Conservation (phyloP, 2,797 vertebrate species). For the Margarornis squamiger region DNA sequence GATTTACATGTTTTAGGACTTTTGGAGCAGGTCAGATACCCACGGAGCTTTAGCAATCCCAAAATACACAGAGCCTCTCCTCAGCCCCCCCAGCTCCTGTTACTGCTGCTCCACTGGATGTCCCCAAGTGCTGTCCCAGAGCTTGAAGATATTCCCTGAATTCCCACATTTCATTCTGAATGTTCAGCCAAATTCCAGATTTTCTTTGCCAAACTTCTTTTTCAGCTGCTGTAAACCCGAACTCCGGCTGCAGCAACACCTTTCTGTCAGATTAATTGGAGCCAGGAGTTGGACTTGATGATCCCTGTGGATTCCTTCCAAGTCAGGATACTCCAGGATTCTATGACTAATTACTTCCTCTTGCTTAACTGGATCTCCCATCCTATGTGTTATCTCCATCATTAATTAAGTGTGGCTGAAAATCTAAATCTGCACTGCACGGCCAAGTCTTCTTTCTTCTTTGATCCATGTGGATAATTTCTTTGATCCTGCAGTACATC, state of each 20-base stretch:
- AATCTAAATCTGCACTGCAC: fast-evolving
- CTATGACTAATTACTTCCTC: background rate
- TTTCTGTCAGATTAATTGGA: background rate
- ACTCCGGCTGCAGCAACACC: background rate
- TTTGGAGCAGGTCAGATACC: background rate
- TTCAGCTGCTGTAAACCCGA: background rate
- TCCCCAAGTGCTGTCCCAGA: background rate
- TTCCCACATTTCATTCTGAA: background rate
- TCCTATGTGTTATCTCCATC: background rate
- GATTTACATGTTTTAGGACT: background rate
- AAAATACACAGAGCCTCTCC: too few relatives aligned
- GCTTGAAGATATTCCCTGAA: background rate
- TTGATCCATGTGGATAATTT: background rate
- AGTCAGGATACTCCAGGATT: background rate
- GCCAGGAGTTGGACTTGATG: background rate
- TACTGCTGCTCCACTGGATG: background rate
- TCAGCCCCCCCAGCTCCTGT: background rate
- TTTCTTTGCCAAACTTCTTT: background rate
- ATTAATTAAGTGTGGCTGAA: slow-evolving; percentile 1
- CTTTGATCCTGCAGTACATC: background rate
- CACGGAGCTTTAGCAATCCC: background rate
- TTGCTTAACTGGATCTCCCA: background rate
- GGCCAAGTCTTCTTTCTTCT: background rate
- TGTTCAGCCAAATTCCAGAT: background rate
- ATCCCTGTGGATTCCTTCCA: background rate